phyloP scores from a whole-genome alignment of 2,797 vertebrate genomes.

The Periparus ater region DNA sequence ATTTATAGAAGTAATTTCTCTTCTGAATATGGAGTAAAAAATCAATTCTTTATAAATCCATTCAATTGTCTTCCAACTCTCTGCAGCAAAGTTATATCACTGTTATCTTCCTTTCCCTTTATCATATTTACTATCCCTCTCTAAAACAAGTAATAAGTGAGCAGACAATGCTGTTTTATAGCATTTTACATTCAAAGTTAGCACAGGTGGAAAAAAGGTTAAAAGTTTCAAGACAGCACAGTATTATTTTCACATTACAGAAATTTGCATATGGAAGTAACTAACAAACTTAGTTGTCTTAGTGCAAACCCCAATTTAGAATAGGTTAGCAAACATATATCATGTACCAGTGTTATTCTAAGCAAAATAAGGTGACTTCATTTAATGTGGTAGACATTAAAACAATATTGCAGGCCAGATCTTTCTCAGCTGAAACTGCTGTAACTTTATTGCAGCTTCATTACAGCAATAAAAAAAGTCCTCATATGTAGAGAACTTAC shows the following conservation, averaged over 20 bases:
- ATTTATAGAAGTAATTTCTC: not conserved
- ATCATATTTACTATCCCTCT: not conserved
- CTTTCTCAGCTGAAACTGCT: not conserved
- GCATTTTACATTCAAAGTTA: not conserved
- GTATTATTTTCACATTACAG: not conserved
- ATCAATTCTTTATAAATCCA: not conserved
- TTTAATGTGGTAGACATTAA: not conserved
- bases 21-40: not conserved
- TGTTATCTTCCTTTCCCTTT: not conserved
- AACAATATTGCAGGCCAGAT: not conserved
- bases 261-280: not conserved
- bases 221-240: not conserved
- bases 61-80: not conserved
- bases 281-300: not conserved
- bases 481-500: not conserved
- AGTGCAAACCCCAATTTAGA: not conserved
- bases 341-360: not conserved
- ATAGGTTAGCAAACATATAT: not conserved
- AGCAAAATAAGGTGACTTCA: not conserved
- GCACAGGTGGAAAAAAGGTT: not conserved
- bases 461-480: not conserved
- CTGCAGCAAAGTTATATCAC: not conserved
- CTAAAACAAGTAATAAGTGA: not conserved
- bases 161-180: not conserved
- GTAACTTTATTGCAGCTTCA: not conserved